phyloP scores from a whole-genome alignment of 2,113 vertebrate species.

The Callospermophilus lateralis region DNA sequence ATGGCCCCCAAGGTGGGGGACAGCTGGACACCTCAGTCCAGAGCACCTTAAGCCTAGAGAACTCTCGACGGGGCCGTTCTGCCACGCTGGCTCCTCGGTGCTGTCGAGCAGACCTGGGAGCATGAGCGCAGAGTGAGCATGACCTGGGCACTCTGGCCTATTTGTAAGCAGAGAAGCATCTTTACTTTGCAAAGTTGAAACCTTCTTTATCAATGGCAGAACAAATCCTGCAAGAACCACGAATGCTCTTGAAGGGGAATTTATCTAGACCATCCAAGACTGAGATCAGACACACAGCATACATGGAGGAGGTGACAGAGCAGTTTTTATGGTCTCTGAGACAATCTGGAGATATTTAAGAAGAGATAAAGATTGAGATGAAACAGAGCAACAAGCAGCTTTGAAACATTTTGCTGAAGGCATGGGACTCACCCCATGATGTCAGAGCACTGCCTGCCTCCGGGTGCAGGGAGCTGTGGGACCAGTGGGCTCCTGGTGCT shows the following conservation, averaged over 20 bases:
- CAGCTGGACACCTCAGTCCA: no score
- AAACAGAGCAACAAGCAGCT: rapidly evolving
- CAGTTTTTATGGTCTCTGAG: background rate
- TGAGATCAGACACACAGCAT: rapidly evolving
- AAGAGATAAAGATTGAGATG: background rate
- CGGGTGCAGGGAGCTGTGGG: background rate
- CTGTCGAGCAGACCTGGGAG: background rate
- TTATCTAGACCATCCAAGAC: background rate
- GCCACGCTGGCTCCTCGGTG: no score
- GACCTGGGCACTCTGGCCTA: no score
- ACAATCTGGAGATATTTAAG: background rate
- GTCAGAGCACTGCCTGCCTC: background rate
- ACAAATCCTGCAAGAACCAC: no score
- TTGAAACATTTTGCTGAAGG: rapidly evolving
- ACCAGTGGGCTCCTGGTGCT: no score
- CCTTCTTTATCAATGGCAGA: rapidly evolving
- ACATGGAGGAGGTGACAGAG: rapidly evolving
- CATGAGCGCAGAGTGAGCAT: no score
- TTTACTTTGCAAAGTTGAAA: background rate
- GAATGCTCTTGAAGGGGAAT: rapidly evolving
- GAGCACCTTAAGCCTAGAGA: no score
- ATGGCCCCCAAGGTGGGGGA: no score
- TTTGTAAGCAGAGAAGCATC: background rate
- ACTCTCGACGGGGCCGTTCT: no score
- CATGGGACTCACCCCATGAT: rapidly evolving